Evolutionary conservation across 1,140 invertebrate species (phyloP).

Genomic region (Plectrocnemia conspersa): DNA sequence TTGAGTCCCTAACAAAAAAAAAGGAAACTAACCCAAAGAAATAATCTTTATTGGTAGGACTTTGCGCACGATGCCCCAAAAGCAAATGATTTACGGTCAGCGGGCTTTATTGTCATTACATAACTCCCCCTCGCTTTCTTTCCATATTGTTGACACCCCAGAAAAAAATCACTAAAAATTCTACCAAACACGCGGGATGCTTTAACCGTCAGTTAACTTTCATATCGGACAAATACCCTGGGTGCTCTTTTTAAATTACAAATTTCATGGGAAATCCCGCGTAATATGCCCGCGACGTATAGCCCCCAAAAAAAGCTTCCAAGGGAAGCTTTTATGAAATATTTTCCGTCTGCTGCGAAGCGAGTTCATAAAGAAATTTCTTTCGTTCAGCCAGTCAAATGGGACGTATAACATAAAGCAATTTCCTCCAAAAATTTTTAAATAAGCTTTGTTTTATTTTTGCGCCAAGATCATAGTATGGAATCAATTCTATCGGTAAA

Average conservation of each 20-base stretch:
- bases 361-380: slow-evolving; percentile 26
- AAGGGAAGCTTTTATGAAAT: slow-evolving; percentile 19
- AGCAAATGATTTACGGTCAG: slow-evolving; percentile 16
- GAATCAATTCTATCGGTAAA: too few species aligned
- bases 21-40: background rate
- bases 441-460: too few species aligned
- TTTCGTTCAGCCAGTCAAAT: slow-evolving; percentile 19
- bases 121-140: slow-evolving; percentile 14
- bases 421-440: slow-evolving; percentile 3
- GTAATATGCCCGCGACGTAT: background rate
- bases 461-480: too few species aligned
- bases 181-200: background rate
- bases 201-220: background rate
- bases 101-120: slow-evolving; percentile 22
- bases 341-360: slow-evolving; percentile 18
- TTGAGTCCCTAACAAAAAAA: background rate
- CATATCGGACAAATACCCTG: background rate
- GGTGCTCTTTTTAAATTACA: slow-evolving; percentile 3
- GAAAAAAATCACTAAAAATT: background rate
- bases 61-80: slow-evolving; percentile 9
- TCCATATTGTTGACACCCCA: slow-evolving; percentile 14
- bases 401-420: slow-evolving; percentile 14
- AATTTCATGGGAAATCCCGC: slow-evolving; percentile 5
- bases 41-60: slow-evolving; percentile 11
- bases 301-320: too few species aligned